Base-by-base conservation (phyloP, 2,797 vertebrate species). In the Garrulus glandarius region DNA sequence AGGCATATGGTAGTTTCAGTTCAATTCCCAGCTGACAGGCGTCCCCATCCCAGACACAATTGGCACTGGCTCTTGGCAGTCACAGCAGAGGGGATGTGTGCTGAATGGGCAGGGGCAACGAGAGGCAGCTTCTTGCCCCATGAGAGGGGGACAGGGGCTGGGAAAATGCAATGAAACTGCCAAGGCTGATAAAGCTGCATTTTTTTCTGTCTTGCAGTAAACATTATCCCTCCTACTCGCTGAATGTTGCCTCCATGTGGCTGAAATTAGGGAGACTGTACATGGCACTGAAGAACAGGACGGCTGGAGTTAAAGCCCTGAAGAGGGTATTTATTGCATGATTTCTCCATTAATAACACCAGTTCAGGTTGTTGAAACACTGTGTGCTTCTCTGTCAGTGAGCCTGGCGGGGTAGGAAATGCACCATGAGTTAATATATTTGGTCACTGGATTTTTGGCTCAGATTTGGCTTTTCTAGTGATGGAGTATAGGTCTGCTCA, bases 161-260 rank as follows among this genome's bases (percentile, higher is more conserved):
- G 69, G 72, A 55, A 75, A 84, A 86, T 16, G 72, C 79, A 82
- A 1, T 60, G 59, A 67, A 88, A 64, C 67, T 92, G 90, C 95
- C 81, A 69, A 46, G 76, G 83, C 43, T 82, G 83, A 79, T 93
- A 55, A 91, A 80, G 53, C 71, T 56, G 74, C 18, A 36, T 96
- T 78, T 88, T 71, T 72, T 71, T 96, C 79, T 93, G 69, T 88
- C 36, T 85, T 89, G 26, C 97, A 99, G 99, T 67, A 98, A 98
- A 92, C 98, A 99, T 92, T 99, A 99, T 60, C 99, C 99, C 1
- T 77, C 98, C 53, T 99, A 99, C 97, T 99, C 99, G 3, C 92
- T 99, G 94, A 99, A 99, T 1, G 98, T 99, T 93, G 99, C 99
- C 47, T 99, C 99, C 83, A 98, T 99, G 98, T 99, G 99, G 98